Evolutionary conservation across 2,888 invertebrate species (phyloP), one percentile per base, ranked within the genome.

Genomic region (Gari tellinella): DNA sequence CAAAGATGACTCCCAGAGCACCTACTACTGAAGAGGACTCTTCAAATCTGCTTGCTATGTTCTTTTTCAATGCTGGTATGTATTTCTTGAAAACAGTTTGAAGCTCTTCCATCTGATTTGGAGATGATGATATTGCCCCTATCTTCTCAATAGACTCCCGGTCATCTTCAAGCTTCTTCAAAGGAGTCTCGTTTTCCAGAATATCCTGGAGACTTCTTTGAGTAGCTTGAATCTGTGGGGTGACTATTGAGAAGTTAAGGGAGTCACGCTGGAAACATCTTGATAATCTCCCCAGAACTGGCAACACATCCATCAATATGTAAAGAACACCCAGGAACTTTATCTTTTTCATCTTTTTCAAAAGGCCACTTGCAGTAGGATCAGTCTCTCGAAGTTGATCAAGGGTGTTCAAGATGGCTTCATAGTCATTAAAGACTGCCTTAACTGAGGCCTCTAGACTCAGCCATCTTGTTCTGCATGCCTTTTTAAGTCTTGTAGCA

Each of bases 1-100:
- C 72, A 48, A 72, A 65, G 7, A 72, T 61, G n/a, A n/a, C n/a
- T 4, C 17, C 31, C 14, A 72, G 37, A 14, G 60, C 60, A 31
- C 19, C 14, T 1, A 72, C 2, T 26, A 72, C 10, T 41, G 21
- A 19, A 14, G 56, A 48, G 43, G 40, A 46, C 2, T 45, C 55
- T 2, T 19, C 31, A 37, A 72, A 72, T 21, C 60, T 21, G 8
- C 10, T 37, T 38, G 48, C 45, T 12, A 56, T 43, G 37, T 65
- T 72, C 17, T 45, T 26, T 1, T 37, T 66, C 19, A 73, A 45
- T n/a, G 53, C 51, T 14, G 62, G 19, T 8, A 62, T 37, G 25
- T 52, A 69, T 2, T 56, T 51, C 1, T 19, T 38, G 7, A 62
- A 23, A 26, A 69, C 41, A 26, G 0, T 51, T n/a, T 57, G 8